Evolutionary conservation across 1,140 invertebrate genomes (phyloP).

Genomic region (Hycleus phaleratus): DNA sequence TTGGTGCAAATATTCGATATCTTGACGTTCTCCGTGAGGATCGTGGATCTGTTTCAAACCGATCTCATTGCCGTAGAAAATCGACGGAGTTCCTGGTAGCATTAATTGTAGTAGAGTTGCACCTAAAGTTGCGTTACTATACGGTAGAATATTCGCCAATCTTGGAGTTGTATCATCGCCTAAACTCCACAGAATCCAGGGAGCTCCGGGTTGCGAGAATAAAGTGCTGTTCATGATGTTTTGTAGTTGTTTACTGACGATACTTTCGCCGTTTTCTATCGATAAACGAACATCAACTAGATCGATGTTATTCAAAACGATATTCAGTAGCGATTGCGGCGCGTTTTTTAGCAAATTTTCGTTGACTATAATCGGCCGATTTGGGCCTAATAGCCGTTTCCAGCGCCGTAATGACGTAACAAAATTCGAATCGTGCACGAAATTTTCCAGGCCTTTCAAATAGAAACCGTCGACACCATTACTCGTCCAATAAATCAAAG

Average conservation of each 20-base stretch:
- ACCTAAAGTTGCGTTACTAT: slow-evolving; percentile 54
- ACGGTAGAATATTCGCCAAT: slow-evolving; percentile 46
- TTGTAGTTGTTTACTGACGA: slow-evolving; percentile 51
- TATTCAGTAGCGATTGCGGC: slow-evolving; percentile 38
- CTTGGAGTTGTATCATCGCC: slow-evolving; percentile 52
- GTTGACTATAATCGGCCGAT: slow-evolving; percentile 59
- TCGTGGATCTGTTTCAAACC: slow-evolving; percentile 45
- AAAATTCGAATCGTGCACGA: slow-evolving; percentile 42
- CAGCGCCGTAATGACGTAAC: slow-evolving; percentile 50
- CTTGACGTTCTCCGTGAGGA: slow-evolving; percentile 49
- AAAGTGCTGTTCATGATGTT: slow-evolving; percentile 48
- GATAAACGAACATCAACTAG: slow-evolving; percentile 61
- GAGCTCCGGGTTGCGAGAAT: slow-evolving; percentile 51
- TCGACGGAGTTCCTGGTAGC: slow-evolving; percentile 69
- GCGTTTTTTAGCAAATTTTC: slow-evolving; percentile 48
- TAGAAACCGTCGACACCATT: slow-evolving; percentile 73
- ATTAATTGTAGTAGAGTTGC: slow-evolving; percentile 60
- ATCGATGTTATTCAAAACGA: slow-evolving; percentile 57
- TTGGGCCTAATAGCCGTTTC: slow-evolving; percentile 54
- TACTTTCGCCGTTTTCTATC: slow-evolving; percentile 48
- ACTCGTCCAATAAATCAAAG: slow-evolving; percentile 56
- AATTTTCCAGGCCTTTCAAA: slow-evolving; percentile 56
- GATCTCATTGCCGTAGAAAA: slow-evolving; percentile 79
- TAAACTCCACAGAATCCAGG: slow-evolving; percentile 73
- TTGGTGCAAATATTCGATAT: slow-evolving; percentile 56